A percentile compares a stretch with the other conserved stretches of the same genome.
Evolutionary conservation across 2,797 vertebrate genomes (phyloP).

Genomic region (Adrianichthys oophorus): DNA sequence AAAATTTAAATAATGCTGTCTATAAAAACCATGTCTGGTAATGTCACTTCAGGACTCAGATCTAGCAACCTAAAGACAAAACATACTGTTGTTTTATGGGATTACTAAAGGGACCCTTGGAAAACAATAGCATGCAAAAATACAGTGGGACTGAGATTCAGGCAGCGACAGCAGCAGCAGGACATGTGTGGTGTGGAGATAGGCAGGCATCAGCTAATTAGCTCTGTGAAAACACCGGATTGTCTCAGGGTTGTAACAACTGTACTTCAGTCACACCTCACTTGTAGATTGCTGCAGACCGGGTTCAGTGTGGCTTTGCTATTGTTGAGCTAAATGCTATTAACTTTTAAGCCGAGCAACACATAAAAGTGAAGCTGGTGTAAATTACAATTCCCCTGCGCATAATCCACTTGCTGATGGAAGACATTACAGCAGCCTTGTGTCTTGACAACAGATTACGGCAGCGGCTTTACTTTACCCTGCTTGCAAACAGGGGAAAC

Average conservation of each 20-base stretch:
- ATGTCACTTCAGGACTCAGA: conserved; percentile 70
- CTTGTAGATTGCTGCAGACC: conserved; percentile 79
- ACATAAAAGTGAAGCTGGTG: conserved; percentile 83
- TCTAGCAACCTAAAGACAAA: conserved; percentile 61
- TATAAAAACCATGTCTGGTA: conserved; percentile 68
- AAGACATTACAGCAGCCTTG: conserved; percentile 81
- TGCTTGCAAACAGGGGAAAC: conserved; percentile 67
- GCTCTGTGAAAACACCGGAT: conserved; percentile 72
- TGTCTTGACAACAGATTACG: conserved; percentile 85
- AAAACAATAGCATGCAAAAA: conserved; percentile 71
- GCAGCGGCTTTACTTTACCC: conserved; percentile 69
- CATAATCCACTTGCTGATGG: conserved; percentile 83
- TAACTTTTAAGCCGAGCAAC: conserved; percentile 78
- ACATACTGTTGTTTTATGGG: conserved; percentile 77
- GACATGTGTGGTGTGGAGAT: conserved; percentile 81
- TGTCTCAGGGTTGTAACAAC: conserved; percentile 65
- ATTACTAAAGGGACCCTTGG: conserved; percentile 75
- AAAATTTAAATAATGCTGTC: conserved; percentile 25
- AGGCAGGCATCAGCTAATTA: conserved; percentile 81
- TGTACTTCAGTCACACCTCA: conserved; percentile 70
- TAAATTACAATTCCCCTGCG: conserved; percentile 81
- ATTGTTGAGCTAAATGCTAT: conserved; percentile 84
- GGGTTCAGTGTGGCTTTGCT: conserved; percentile 66
- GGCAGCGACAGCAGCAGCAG: conserved; percentile 69
- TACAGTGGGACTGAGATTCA: conserved; percentile 67